Conservation (phyloP, 1,140 invertebrate species). For the Drosophila santomea region DNA sequence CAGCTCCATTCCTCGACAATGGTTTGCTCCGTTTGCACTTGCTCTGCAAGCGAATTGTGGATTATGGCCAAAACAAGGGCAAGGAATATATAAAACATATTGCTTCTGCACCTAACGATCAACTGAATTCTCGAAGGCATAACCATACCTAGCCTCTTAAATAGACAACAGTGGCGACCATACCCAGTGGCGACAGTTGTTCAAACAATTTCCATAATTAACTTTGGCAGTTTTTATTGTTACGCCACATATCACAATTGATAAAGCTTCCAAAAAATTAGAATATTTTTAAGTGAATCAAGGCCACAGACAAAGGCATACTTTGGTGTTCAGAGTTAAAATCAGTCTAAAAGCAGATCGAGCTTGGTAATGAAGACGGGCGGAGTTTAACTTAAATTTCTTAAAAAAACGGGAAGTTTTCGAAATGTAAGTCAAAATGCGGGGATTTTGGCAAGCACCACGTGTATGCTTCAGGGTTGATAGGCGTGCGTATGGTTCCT, state of each 20-base stretch:
- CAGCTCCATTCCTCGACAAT: constrained; percentile 35
- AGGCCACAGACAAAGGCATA: constrained; percentile 22
- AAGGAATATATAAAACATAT: constrained; percentile 36
- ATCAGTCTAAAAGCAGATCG: too few relatives aligned
- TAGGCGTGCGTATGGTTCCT: too few relatives aligned
- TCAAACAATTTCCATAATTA: constrained; percentile 37
- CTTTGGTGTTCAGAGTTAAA: too few relatives aligned
- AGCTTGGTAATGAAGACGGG: too few relatives aligned
- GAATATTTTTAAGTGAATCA: constrained; percentile 68
- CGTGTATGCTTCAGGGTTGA: too few relatives aligned
- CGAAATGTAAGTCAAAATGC: too few relatives aligned
- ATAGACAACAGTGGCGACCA: constrained; percentile 13
- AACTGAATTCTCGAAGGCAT: constrained; percentile 9
- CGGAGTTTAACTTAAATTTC: too few relatives aligned
- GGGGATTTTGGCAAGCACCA: too few relatives aligned
- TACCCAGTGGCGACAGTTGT: constrained; percentile 32
- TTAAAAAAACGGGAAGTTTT: too few relatives aligned
- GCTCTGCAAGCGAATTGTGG: not conserved
- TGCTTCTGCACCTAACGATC: not conserved
- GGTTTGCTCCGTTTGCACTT: constrained; percentile 21
- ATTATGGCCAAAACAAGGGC: constrained; percentile 4
- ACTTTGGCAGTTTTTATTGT: not conserved
- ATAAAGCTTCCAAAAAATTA: constrained; percentile 26
- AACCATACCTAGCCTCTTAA: constrained; percentile 25
- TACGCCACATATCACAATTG: constrained; percentile 13